A percentile compares a stretch with the other conserved stretches of the same genome.
Conservation (phyloP, 1,140 invertebrate genomes). For the Diploscapter pachys region DNA sequence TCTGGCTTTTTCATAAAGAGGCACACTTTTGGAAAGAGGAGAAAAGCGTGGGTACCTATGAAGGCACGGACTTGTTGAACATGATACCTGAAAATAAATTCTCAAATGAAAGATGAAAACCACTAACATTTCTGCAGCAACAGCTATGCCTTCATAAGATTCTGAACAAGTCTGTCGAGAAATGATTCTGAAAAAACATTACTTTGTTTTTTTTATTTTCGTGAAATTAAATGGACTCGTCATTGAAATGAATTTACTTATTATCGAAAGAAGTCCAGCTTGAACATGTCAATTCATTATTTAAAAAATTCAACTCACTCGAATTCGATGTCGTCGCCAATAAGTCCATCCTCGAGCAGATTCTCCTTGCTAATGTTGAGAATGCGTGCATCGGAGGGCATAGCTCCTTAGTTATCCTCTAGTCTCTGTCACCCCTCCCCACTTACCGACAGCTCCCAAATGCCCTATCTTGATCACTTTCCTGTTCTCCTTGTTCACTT, state of each 20-base stretch:
- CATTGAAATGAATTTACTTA: not conserved
- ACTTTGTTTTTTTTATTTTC: not conserved
- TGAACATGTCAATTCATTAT: too few species aligned
- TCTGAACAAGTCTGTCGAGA: constrained; percentile 49
- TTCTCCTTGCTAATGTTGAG: constrained; percentile 46
- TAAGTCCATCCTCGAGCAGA: constrained; percentile 49
- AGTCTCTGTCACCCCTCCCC: not conserved
- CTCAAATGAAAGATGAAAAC: too few species aligned
- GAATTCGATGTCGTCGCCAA: constrained; percentile 50
- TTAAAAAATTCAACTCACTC: constrained; percentile 36
- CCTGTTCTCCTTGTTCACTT: constrained; percentile 29
- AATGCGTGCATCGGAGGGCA: constrained; percentile 51
- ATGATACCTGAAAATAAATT: constrained; percentile 36
- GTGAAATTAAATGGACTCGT: not conserved
- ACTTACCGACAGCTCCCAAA: constrained; percentile 42
- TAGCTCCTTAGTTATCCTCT: constrained; percentile 9
- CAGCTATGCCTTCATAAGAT: constrained; percentile 53
- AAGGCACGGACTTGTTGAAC: constrained; percentile 47
- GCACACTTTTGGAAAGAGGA: too few species aligned
- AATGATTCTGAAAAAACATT: constrained; percentile 42
- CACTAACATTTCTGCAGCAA: constrained; percentile 45
- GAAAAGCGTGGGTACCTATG: constrained; percentile 44
- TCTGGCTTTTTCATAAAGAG: too few species aligned
- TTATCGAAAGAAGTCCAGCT: too few species aligned
- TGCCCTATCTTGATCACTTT: constrained; percentile 44